Evolutionary conservation across 1,140 invertebrate species (phyloP).

Genomic region (Bilobella aurantiaca): DNA sequence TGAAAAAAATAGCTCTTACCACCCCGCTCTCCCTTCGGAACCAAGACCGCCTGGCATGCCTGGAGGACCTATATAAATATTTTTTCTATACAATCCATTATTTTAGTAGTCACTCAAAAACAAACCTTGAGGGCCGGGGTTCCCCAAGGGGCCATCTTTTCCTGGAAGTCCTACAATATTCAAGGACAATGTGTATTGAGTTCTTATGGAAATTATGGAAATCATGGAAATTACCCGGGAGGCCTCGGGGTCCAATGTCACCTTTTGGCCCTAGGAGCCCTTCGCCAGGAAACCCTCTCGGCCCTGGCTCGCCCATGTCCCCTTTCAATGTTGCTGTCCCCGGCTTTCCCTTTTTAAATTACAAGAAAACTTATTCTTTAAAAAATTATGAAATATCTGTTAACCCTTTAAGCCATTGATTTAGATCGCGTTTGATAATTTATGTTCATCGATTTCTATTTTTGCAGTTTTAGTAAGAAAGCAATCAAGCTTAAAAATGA

Average conservation of each 20-base stretch:
- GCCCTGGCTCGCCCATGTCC: slow-evolving; percentile 35
- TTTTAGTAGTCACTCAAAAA: neutral
- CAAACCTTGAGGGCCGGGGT: slow-evolving; percentile 47
- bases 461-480: neutral
- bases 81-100: neutral
- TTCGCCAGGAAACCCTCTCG: slow-evolving; percentile 17
- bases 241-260: slow-evolving; percentile 47
- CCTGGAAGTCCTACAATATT: slow-evolving; percentile 43
- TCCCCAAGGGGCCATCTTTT: slow-evolving; percentile 51
- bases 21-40: slow-evolving; percentile 78
- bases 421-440: too few relatives aligned
- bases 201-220: neutral
- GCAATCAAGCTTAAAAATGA: neutral
- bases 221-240: slow-evolving; percentile 38
- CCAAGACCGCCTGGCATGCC: slow-evolving; percentile 51
- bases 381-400: too few relatives aligned
- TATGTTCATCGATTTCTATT: neutral
- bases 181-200: neutral
- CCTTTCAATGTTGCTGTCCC: slow-evolving; percentile 32
- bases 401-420: too few relatives aligned
- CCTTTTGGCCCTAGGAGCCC: slow-evolving; percentile 39
- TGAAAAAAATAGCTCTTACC: too few relatives aligned
- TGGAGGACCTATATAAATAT: slow-evolving; percentile 5
- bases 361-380: neutral
- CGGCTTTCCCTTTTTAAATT: slow-evolving; percentile 39